phyloP scores from a whole-genome alignment of 2,797 vertebrate genomes.

The Mormyrops attenuatus region DNA sequence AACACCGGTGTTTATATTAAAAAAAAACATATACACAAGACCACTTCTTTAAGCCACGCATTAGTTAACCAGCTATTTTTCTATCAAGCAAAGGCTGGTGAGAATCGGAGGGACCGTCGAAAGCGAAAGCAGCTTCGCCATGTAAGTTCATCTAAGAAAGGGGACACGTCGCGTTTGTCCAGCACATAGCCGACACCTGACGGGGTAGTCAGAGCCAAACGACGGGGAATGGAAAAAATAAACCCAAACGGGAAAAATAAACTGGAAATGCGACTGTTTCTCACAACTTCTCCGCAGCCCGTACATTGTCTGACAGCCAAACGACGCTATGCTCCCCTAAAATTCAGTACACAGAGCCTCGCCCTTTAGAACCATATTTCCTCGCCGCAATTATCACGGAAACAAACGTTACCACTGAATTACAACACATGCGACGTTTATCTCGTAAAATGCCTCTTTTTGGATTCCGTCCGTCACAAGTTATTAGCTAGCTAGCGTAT shows the following conservation, averaged over 20 bases:
- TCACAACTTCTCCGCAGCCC: neutral
- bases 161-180: neutral
- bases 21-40: neutral
- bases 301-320: neutral
- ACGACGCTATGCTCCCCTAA: neutral
- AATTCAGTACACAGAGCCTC: neutral
- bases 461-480: neutral
- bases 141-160: neutral
- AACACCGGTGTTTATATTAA: neutral
- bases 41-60: neutral
- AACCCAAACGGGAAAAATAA: neutral
- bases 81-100: neutral
- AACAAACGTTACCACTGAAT: neutral
- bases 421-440: neutral
- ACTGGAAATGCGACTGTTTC: neutral
- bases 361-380: neutral
- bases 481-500: neutral
- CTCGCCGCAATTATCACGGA: neutral
- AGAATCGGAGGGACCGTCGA: neutral
- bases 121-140: neutral
- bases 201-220: neutral
- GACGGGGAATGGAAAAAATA: neutral
- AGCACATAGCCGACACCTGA: neutral
- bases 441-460: neutral
- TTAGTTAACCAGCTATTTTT: neutral